Conservation (phyloP, 1,140 invertebrate species). For the Diorhabda carinulata region DNA sequence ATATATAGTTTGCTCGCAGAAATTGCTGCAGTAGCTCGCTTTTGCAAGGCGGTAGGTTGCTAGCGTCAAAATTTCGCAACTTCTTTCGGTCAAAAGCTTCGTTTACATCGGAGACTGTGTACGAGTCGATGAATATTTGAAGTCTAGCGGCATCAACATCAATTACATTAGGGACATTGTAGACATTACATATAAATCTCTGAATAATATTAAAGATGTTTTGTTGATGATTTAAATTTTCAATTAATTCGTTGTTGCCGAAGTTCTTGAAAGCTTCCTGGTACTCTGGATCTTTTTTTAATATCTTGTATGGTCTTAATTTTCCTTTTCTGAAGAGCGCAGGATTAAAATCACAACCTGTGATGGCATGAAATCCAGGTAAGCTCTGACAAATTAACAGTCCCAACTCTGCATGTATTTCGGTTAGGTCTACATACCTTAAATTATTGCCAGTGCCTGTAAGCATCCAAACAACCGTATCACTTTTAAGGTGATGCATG, state of each 20-base stretch:
- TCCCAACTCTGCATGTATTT: slow-evolving; percentile 36
- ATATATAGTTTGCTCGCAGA: too few species aligned
- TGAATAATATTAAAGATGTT: background rate
- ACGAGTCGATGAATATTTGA: slow-evolving; percentile 20
- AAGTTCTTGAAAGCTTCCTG: slow-evolving; percentile 12
- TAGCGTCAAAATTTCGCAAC: too few species aligned
- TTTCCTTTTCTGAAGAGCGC: background rate
- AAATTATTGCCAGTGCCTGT: too few species aligned
- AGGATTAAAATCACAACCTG: slow-evolving; percentile 1
- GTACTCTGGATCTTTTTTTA: background rate
- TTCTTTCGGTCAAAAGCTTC: too few species aligned
- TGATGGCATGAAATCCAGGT: background rate
- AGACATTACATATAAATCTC: slow-evolving; percentile 27
- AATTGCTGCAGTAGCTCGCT: too few species aligned
- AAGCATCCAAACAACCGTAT: too few species aligned
- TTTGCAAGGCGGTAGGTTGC: too few species aligned
- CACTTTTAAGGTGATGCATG: too few species aligned
- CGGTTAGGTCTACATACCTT: background rate
- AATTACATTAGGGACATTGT: slow-evolving; percentile 24
- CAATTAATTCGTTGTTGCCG: slow-evolving; percentile 6
- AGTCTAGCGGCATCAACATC: slow-evolving; percentile 30
- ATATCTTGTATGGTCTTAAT: slow-evolving; percentile 1
- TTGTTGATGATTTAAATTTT: background rate
- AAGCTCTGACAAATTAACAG: slow-evolving; percentile 25
- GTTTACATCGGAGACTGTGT: too few species aligned